These are phyloP conservation scores for Cephus nigrinus DNA, from an alignment of 2,888 invertebrate genomes.

Conservation along the genomic window DNA sequence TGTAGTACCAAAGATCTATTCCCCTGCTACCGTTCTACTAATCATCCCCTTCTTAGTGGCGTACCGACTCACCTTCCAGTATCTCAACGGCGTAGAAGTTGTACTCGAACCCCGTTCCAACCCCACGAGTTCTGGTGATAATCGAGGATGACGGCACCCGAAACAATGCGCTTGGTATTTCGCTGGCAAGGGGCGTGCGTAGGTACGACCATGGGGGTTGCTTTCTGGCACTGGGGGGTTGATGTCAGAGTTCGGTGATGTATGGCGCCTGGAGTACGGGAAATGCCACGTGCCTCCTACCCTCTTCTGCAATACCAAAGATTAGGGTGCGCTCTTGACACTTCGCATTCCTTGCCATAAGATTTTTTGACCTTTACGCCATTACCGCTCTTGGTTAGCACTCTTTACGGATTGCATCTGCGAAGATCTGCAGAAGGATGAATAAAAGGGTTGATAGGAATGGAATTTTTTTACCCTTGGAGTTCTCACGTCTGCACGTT, in stretches of 20 bases:
- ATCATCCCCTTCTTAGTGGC: too few species aligned
- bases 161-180: slow-evolving; percentile 57
- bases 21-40: too few species aligned
- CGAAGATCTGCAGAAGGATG: not conserved
- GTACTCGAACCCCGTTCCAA: too few species aligned
- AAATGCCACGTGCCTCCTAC: slow-evolving; percentile 55
- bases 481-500: not conserved
- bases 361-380: slow-evolving; percentile 21
- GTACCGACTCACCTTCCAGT: too few species aligned
- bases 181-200: slow-evolving; percentile 37
- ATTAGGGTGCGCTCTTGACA: slow-evolving; percentile 43
- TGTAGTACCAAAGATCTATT: too few species aligned
- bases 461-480: not conserved
- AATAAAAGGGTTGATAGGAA: not conserved
- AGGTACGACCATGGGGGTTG: slow-evolving; percentile 23
- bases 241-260: slow-evolving; percentile 57
- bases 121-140: slow-evolving; percentile 33
- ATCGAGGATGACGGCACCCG: slow-evolving; percentile 55
- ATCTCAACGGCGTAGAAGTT: too few species aligned
- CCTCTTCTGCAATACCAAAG: slow-evolving; percentile 26
- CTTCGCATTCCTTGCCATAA: slow-evolving; percentile 34
- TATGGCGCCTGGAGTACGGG: slow-evolving; percentile 52
- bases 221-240: slow-evolving; percentile 34
- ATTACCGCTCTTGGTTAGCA: not conserved
- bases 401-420: not conserved